Conservation (phyloP, 1,140 invertebrate species). For the Aphidius ervi region DNA sequence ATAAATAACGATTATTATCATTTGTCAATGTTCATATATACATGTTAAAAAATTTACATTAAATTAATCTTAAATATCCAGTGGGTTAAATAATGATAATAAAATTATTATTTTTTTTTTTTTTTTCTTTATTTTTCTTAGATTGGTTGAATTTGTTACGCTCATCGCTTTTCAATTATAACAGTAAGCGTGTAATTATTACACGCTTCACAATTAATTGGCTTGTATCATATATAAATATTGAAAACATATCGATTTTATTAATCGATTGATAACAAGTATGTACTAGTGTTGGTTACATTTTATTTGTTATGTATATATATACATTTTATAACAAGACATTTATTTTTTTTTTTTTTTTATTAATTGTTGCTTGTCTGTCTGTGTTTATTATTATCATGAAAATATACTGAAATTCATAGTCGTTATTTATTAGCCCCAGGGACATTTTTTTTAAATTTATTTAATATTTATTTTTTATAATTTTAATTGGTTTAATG, state of each 20-base stretch:
- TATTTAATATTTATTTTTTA: too few species aligned
- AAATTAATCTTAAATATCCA: not conserved
- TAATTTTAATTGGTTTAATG: too few species aligned
- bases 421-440: too few species aligned
- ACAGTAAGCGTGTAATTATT: slow-evolving; percentile 14
- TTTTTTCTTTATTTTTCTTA: not conserved
- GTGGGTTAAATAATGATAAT: not conserved
- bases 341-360: too few species aligned
- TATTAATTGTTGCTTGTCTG: too few species aligned
- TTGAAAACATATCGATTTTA: slow-evolving; percentile 14
- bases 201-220: not conserved
- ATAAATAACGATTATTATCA: slow-evolving; percentile 10
- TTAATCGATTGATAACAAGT: slow-evolving; percentile 17
- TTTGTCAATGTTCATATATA: slow-evolving; percentile 5
- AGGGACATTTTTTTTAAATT: too few species aligned
- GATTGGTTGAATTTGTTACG: slow-evolving; percentile 16
- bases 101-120: too few species aligned
- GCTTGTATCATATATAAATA: slow-evolving; percentile 8
- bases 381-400: too few species aligned
- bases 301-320: too few species aligned
- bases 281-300: too few species aligned
- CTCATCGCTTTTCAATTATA: slow-evolving; percentile 21
- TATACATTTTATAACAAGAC: too few species aligned
- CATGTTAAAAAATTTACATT: not conserved
- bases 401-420: too few species aligned